Conservation (phyloP, 2,888 invertebrate genomes). For the Lagria hirta region DNA sequence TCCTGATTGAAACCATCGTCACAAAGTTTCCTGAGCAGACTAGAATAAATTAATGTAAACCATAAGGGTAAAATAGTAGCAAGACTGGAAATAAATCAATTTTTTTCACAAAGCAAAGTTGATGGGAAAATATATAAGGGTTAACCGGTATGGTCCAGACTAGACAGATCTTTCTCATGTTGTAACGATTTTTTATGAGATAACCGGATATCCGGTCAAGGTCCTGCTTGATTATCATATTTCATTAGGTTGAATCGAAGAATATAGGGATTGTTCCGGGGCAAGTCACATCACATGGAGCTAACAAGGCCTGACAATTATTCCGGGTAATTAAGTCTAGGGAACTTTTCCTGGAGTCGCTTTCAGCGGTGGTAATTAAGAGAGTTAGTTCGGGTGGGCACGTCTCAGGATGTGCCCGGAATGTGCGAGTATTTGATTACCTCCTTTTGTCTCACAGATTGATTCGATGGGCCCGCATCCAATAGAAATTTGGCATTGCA, state of each 20-base stretch:
- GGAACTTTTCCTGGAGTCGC: conserved; percentile 56
- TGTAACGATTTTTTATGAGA: conserved; percentile 7
- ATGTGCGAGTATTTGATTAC: conserved; percentile 46
- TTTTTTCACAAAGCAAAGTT: too few relatives aligned
- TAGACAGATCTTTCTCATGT: too few relatives aligned
- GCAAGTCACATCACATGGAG: conserved; percentile 43
- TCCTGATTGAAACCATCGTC: conserved; percentile 22
- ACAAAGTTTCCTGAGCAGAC: conserved; percentile 22
- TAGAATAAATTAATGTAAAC: too few relatives aligned
- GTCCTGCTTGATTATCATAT: conserved; percentile 7
- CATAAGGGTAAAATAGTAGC: too few relatives aligned
- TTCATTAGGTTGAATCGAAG: conserved; percentile 13
- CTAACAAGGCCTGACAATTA: conserved; percentile 57
- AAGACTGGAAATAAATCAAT: too few relatives aligned
- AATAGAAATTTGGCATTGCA: too few relatives aligned
- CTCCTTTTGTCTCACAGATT: conserved; percentile 42
- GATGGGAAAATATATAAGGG: conserved; percentile 10
- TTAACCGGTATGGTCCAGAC: conserved; percentile 6
- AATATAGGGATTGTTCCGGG: conserved; percentile 24
- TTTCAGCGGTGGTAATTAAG: conserved; percentile 57
- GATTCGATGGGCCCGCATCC: conserved; percentile 18
- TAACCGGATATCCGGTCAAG: conserved; percentile 16
- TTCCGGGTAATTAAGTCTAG: conserved; percentile 64
- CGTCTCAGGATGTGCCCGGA: conserved; percentile 47
- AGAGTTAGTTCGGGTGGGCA: conserved; percentile 54